Base-by-base conservation (phyloP, 2,797 vertebrate genomes). In the Schizopygopsis malacanthus region DNA sequence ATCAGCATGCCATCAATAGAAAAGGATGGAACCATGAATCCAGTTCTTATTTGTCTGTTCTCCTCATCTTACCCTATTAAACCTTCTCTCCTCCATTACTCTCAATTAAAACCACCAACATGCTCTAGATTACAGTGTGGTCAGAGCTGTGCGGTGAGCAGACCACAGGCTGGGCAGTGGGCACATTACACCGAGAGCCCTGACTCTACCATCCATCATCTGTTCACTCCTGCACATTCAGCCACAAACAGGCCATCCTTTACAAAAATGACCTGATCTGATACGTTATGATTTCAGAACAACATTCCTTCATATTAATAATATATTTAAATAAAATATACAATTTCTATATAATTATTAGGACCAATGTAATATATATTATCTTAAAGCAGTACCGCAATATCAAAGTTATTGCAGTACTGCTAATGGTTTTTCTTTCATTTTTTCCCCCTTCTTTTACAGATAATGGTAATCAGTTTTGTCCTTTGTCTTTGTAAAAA, bases 401-500 rank as follows among this genome's bases (percentile, higher is more conserved):
- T 63, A 63, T 4, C 59, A 25, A 61, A 15, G 59, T 13, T 61
- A 76, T 13, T 76, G 18, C 3, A 6, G 20, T 39, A 39, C 33
- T 65, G 75, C 41, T 33, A 70, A 59, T 67, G 65, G 18, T 5
- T 50, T 63, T 28, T 65, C 25, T 11, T 61, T 69, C 8, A 43
- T 41, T 61, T 45, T 71, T 2, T 33, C 28, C 8, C 41, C 33
- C n/a, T 79, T 39, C 25, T 72, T 41, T 78, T 50, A 9, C 33
- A 47, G 73, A 82, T 56, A 71, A 79, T 61, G 50, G 8, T 63
- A 84, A 86, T 82, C 63, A 52, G 28, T 54, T 70, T 13, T 69
- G 69, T 83, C 70, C 63, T 84, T 86, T 83, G 75, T 88, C 76
- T 85, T n/a, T 61, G 76, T 87, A 88, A 81, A 70, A 65, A 84